These are phyloP conservation scores for Hoplodrina blanda DNA, from an alignment of 2,888 invertebrate genomes.

Conservation along the genomic window DNA sequence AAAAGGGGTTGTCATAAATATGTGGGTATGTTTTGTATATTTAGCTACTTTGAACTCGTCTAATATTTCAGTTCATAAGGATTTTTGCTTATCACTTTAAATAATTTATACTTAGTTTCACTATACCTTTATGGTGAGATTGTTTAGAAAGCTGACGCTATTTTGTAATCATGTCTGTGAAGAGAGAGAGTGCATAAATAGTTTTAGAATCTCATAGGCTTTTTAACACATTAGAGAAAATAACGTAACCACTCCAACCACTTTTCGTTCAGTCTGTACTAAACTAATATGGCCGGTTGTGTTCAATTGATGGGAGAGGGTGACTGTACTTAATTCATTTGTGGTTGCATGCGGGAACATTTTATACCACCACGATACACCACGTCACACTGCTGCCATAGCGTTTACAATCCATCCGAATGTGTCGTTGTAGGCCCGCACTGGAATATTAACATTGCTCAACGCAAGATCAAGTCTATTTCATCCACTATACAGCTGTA, in stretches of 20 bases:
- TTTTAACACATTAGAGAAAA: too few species aligned
- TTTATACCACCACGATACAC: conserved; percentile 73
- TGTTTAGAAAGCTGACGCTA: too few species aligned
- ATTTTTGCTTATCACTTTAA: too few species aligned
- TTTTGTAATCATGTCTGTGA: too few species aligned
- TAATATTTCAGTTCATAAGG: not conserved
- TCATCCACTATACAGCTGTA: conserved; percentile 3
- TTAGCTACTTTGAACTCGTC: not conserved
- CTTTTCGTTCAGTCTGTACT: conserved; percentile 72
- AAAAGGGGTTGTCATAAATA: conserved; percentile 8
- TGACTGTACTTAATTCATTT: conserved; percentile 85
- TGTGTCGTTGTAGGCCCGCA: conserved; percentile 27
- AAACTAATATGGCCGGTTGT: conserved; percentile 79
- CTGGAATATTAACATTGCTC: conserved; percentile 1
- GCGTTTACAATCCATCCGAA: conserved; percentile 46
- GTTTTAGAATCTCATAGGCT: too few species aligned
- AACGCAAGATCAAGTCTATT: not conserved
- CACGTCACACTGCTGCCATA: conserved; percentile 42
- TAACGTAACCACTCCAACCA: not conserved
- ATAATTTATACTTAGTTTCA: too few species aligned
- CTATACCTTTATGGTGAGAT: too few species aligned
- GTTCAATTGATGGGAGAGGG: conserved; percentile 87
- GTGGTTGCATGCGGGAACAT: conserved; percentile 87
- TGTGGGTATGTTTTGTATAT: not conserved
- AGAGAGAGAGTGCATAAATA: too few species aligned